Evolutionary conservation across 2,113 vertebrate genomes (phyloP).

Genomic region (Sula dactylatra): DNA sequence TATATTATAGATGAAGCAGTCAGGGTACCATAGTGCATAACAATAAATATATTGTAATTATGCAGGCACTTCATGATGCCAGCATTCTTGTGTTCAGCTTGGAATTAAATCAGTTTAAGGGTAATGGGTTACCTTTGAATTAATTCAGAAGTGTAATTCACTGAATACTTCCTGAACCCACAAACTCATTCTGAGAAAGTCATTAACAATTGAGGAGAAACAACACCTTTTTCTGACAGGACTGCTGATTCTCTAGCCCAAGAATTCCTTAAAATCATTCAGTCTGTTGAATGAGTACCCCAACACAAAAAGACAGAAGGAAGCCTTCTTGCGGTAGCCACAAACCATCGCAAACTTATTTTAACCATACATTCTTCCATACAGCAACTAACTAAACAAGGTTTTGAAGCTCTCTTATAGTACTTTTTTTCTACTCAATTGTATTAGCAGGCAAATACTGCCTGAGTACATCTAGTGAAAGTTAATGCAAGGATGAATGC

Average conservation of each 20-base stretch:
- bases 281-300: neutral
- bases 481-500: neutral
- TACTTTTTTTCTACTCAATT: neutral
- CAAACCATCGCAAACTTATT: neutral
- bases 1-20: neutral
- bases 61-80: neutral
- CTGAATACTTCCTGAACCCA: neutral
- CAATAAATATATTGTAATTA: neutral
- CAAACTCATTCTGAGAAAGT: neutral
- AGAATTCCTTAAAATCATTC: neutral
- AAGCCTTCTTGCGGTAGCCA: neutral
- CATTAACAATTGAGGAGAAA: neutral
- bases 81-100: neutral
- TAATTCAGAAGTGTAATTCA: neutral
- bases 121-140: neutral
- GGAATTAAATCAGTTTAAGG: neutral
- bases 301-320: neutral
- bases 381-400: neutral
- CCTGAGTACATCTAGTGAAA: neutral
- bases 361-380: neutral
- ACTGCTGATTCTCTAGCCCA: neutral
- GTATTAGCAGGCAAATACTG: neutral
- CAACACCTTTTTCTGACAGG: neutral
- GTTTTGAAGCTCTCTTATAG: neutral
- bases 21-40: neutral